Conservation (phyloP, 2,888 invertebrate genomes). For the Altica lythri region DNA sequence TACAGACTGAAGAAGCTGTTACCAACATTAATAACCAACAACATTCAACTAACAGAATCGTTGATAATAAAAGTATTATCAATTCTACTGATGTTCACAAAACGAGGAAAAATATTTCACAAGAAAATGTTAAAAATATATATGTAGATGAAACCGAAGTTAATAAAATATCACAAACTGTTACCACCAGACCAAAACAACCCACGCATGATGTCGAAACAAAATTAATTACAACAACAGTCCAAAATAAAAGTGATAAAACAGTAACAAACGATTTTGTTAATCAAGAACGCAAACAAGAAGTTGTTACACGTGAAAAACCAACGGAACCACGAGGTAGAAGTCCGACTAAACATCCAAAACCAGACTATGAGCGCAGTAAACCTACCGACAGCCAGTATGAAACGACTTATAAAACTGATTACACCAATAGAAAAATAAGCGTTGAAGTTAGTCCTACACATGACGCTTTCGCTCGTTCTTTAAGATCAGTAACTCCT, state of each 20-base stretch:
- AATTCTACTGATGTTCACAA: neutral
- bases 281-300: slow-evolving; percentile 41
- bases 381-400: slow-evolving; percentile 59
- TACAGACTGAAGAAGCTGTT: slow-evolving; percentile 3
- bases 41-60: slow-evolving; percentile 9
- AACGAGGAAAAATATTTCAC: neutral
- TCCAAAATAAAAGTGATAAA: neutral
- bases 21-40: slow-evolving; percentile 4
- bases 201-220: neutral
- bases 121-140: neutral
- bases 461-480: slow-evolving; percentile 77
- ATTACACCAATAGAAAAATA: slow-evolving; percentile 62
- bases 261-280: slow-evolving; percentile 36
- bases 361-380: slow-evolving; percentile 49
- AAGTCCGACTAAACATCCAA: slow-evolving; percentile 47
- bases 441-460: slow-evolving; percentile 72
- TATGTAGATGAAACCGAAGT: slow-evolving; percentile 3
- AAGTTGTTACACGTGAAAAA: neutral
- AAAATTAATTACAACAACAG: neutral
- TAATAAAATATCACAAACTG: slow-evolving; percentile 3
- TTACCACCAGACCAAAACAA: neutral
- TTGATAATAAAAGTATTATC: slow-evolving; percentile 4
- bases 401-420: slow-evolving; percentile 66
- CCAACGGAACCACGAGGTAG: slow-evolving; percentile 46
- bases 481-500: slow-evolving; percentile 70